Percentiles rank a stretch among this genome's conserved stretches.
phyloP scores from a whole-genome alignment of 1,140 invertebrate species.

The Caenorhabditis latens region DNA sequence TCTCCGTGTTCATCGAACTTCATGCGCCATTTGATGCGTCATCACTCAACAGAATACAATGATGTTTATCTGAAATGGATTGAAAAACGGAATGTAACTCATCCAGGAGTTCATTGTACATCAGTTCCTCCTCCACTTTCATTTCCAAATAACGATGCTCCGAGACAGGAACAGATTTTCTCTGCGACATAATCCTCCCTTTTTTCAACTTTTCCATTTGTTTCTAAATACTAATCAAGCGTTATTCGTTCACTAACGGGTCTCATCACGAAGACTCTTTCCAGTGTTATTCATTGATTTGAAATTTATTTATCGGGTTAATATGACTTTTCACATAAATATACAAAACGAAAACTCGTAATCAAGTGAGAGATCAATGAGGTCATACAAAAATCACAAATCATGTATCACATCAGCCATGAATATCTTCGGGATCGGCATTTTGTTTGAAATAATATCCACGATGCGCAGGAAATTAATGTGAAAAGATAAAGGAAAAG shows the following conservation, averaged over 20 bases:
- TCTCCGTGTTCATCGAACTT: constrained; percentile 64
- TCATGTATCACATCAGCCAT: not conserved
- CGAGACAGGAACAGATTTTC: not conserved
- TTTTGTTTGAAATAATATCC: constrained; percentile 7
- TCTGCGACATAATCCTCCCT: not conserved
- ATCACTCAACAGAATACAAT: constrained; percentile 63
- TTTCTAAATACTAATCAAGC: not conserved
- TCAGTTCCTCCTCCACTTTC: constrained; percentile 24
- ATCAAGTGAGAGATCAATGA: not conserved
- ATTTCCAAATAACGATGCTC: not conserved
- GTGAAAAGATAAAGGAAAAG: constrained; percentile 46
- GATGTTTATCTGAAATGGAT: constrained; percentile 64
- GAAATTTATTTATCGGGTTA: constrained; percentile 17
- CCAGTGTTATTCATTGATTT: not conserved
- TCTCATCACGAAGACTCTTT: constrained; percentile 12
- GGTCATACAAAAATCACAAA: constrained; percentile 11
- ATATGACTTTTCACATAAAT: not conserved
- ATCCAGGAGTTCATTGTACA: constrained; percentile 34
- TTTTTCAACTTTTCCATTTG: too few relatives aligned
- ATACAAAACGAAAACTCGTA: not conserved
- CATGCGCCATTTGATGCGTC: constrained; percentile 65
- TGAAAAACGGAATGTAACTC: constrained; percentile 57
- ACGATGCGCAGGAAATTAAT: not conserved
- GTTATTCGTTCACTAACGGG: not conserved
- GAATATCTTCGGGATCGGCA: constrained; percentile 24